Percentiles rank a stretch among this genome's conserved stretches.
These are phyloP conservation scores for Spilosoma lubricipeda DNA, from an alignment of 2,888 invertebrate species.

Conservation along the genomic window DNA sequence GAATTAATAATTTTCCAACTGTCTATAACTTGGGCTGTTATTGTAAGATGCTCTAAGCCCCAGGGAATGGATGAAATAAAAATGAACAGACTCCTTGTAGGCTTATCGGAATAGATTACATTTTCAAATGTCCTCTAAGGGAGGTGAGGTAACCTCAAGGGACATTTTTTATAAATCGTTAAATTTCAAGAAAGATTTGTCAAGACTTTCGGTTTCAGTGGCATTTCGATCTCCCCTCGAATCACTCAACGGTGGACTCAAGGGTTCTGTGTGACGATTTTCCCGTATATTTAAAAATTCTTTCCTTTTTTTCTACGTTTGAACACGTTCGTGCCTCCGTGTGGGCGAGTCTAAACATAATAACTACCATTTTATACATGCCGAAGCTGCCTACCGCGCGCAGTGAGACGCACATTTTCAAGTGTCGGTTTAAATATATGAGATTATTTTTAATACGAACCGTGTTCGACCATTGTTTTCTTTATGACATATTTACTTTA, in stretches of 20 bases:
- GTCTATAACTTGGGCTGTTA: slow-evolving; percentile 53
- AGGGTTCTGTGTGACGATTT: slow-evolving; percentile 63
- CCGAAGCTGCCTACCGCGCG: slow-evolving; percentile 78
- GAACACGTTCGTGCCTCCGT: slow-evolving; percentile 72
- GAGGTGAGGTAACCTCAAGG: slow-evolving; percentile 57
- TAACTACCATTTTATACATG: slow-evolving; percentile 75
- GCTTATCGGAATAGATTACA: slow-evolving; percentile 85
- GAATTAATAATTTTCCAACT: slow-evolving; percentile 29
- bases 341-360: slow-evolving; percentile 79
- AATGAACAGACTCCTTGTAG: slow-evolving; percentile 83
- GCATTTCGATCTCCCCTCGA: slow-evolving; percentile 37
- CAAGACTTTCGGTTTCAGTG: slow-evolving; percentile 51
- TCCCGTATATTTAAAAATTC: slow-evolving; percentile 49
- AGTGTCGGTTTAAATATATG: slow-evolving; percentile 71
- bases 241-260: slow-evolving; percentile 37
- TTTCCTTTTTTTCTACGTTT: slow-evolving; percentile 58
- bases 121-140: slow-evolving; percentile 79
- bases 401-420: slow-evolving; percentile 76
- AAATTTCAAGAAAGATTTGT: slow-evolving; percentile 60
- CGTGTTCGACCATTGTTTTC: slow-evolving; percentile 78
- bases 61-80: slow-evolving; percentile 84
- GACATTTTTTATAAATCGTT: slow-evolving; percentile 69
- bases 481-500: slow-evolving; percentile 77
- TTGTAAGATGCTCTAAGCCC: slow-evolving; percentile 77
- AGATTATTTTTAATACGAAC: slow-evolving; percentile 76